Evolutionary conservation across 1,140 invertebrate genomes (phyloP).

Genomic region (Cepaea nemoralis): DNA sequence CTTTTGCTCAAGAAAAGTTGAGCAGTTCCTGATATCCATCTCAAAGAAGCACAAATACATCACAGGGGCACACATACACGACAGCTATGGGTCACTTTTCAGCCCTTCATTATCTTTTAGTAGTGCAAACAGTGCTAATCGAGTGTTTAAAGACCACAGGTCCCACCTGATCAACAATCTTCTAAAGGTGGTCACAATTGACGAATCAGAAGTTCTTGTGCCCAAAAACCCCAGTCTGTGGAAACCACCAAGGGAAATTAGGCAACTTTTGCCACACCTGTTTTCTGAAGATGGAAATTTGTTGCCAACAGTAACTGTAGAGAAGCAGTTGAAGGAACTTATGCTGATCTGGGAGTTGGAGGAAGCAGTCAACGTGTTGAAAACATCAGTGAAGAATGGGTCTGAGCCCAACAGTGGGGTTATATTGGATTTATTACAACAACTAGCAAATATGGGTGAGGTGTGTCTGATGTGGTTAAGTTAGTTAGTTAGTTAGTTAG

Average conservation of each 20-base stretch:
- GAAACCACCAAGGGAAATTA: not conserved
- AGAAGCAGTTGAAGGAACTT: conserved; percentile 11
- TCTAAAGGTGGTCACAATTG: not conserved
- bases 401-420: not conserved
- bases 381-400: not conserved
- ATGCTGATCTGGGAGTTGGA: conserved; percentile 15
- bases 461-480: not conserved
- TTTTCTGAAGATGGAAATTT: conserved; percentile 14
- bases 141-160: not conserved
- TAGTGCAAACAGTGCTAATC: not conserved
- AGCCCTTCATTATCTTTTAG: not conserved
- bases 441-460: conserved; percentile 25
- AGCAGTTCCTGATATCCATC: not conserved
- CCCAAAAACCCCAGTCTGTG: not conserved
- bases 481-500: too few species aligned
- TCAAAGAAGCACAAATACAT: not conserved
- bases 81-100: too few species aligned
- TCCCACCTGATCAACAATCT: not conserved
- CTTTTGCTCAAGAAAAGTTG: not conserved
- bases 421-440: conserved; percentile 16
- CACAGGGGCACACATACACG: not conserved
- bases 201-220: not conserved
- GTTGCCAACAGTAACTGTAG: conserved; percentile 1
- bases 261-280: not conserved
- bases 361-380: conserved; percentile 14